Evolutionary conservation across 2,113 vertebrate species (phyloP).

Genomic region (Platanista minor): DNA sequence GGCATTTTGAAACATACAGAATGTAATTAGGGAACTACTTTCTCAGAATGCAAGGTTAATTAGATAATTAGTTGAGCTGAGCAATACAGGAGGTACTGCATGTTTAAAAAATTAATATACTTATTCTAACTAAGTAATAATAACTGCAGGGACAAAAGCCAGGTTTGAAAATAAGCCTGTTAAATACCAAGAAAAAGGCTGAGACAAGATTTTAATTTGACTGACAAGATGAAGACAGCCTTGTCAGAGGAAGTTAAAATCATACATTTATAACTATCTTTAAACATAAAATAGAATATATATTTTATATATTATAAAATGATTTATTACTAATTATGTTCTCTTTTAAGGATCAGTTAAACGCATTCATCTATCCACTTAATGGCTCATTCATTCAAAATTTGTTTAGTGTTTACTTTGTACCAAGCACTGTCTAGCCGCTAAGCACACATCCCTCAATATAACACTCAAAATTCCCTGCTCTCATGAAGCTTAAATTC

Average conservation of each 20-base stretch:
- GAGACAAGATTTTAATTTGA: neutral
- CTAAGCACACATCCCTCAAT: neutral
- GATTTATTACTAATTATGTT: neutral
- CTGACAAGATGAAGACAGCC: neutral
- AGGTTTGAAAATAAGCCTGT: neutral
- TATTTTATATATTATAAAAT: neutral
- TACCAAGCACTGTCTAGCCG: neutral
- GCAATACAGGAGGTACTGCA: neutral
- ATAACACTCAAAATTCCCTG: neutral
- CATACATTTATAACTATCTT: neutral
- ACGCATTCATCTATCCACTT: neutral
- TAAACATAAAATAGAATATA: neutral
- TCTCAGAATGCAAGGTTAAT: conserved; percentile 35
- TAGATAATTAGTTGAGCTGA: neutral
- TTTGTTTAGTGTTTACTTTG: neutral
- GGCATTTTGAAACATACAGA: neutral
- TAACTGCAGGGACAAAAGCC: neutral
- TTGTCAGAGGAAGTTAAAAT: neutral
- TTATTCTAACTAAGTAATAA: neutral
- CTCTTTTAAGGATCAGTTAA: neutral
- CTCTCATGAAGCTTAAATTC: neutral
- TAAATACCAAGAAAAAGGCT: neutral
- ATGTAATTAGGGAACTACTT: neutral
- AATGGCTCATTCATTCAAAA: neutral
- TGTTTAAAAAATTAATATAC: conserved; percentile 37